Percentiles rank a stretch among this genome's conserved stretches.
Conservation (phyloP, 2,888 invertebrate species). For the Hoplodrina ambigua region DNA sequence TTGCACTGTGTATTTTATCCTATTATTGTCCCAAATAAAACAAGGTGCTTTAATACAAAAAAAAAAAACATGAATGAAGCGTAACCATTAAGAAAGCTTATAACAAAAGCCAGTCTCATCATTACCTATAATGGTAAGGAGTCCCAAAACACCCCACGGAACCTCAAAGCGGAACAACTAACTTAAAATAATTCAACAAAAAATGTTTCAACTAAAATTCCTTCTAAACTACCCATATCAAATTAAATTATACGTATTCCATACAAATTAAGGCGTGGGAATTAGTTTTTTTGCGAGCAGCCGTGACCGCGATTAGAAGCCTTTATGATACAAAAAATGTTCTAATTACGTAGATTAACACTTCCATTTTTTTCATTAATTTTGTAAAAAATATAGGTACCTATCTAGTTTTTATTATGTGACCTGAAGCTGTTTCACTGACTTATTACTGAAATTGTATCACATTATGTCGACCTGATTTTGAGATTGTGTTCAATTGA, state of each 20-base stretch:
- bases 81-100: constrained; percentile 19
- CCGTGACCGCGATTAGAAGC: constrained; percentile 70
- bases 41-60: neutral
- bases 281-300: constrained; percentile 69
- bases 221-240: constrained; percentile 76
- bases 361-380: constrained; percentile 31
- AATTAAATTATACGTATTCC: constrained; percentile 82
- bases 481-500: neutral
- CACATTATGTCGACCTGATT: neutral
- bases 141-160: constrained; percentile 11
- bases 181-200: constrained; percentile 60
- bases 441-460: constrained; percentile 17
- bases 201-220: constrained; percentile 73
- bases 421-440: constrained; percentile 15
- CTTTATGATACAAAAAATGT: constrained; percentile 50
- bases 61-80: constrained; percentile 31
- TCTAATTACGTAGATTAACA: constrained; percentile 58
- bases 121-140: constrained; percentile 54
- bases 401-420: neutral
- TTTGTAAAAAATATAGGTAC: too few relatives aligned
- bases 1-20: neutral
- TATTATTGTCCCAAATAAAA: neutral
- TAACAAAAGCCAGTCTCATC: constrained; percentile 22
- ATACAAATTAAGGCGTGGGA: constrained; percentile 84
- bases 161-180: constrained; percentile 37